Evolutionary conservation across 1,140 invertebrate species (phyloP).

Genomic region (Drosophila pseudoananassae): DNA sequence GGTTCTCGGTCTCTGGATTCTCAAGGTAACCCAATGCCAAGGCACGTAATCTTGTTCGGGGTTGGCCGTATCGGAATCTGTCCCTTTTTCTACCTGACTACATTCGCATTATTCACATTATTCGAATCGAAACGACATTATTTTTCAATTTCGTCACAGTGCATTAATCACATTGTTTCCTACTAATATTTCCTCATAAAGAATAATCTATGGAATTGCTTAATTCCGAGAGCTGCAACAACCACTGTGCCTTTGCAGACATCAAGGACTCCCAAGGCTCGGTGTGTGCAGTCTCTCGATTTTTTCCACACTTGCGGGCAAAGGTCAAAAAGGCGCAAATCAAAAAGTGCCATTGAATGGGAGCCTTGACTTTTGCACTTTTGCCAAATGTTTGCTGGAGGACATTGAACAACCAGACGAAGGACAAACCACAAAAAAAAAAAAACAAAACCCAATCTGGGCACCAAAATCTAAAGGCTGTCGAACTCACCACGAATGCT

Average conservation of each 20-base stretch:
- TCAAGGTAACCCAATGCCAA: conserved; percentile 42
- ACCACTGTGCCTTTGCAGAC: conserved; percentile 64
- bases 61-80: conserved; percentile 29
- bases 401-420: conserved; percentile 19
- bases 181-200: conserved; percentile 11
- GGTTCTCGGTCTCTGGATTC: conserved; percentile 4
- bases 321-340: conserved; percentile 67
- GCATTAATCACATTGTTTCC: conserved; percentile 62
- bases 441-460: neutral
- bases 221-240: conserved; percentile 5
- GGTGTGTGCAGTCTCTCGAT: conserved; percentile 44
- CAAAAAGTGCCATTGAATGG: conserved; percentile 42
- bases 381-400: conserved; percentile 57
- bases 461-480: conserved; percentile 15
- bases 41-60: conserved; percentile 46
- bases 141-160: conserved; percentile 59
- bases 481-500: conserved; percentile 34
- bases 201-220: conserved; percentile 12
- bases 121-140: conserved; percentile 7
- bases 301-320: conserved; percentile 42
- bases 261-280: conserved; percentile 48
- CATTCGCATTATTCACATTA: conserved; percentile 29
- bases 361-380: conserved; percentile 81
- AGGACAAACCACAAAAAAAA: conserved; percentile 15
- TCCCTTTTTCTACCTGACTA: conserved; percentile 44